Percentiles rank a stretch among this genome's conserved stretches.
Evolutionary conservation across 2,888 invertebrate genomes (phyloP).

Genomic region (Epinotia bilunana): DNA sequence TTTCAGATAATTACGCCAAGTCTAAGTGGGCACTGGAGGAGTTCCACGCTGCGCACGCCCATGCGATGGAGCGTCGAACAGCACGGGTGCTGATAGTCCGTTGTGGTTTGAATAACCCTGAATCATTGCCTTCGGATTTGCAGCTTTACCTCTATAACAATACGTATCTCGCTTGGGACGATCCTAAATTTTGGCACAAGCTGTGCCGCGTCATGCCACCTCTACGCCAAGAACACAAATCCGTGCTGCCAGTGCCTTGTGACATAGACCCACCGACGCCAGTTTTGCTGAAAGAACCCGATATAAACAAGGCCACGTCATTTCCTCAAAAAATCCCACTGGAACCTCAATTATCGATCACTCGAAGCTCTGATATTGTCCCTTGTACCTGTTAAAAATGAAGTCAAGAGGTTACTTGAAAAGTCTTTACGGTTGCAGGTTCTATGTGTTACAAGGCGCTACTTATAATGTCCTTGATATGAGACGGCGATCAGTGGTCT

Average conservation of each 20-base stretch:
- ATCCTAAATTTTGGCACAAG: conserved; percentile 34
- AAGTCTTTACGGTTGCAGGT: not conserved
- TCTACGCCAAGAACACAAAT: conserved; percentile 4
- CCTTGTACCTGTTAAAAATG: not conserved
- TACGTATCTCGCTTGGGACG: conserved; percentile 32
- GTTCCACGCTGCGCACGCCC: conserved; percentile 82
- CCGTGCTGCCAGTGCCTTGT: not conserved
- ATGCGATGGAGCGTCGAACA: conserved; percentile 81
- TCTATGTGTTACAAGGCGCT: not conserved
- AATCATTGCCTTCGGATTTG: conserved; percentile 26
- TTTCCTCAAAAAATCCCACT: not conserved
- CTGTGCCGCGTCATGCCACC: conserved; percentile 35
- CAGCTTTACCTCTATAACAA: conserved; percentile 27
- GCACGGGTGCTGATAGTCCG: conserved; percentile 28
- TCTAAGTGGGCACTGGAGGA: conserved; percentile 86
- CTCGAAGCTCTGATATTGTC: not conserved
- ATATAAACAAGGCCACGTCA: not conserved
- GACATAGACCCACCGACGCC: conserved; percentile 9
- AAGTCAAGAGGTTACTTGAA: not conserved
- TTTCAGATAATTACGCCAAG: conserved; percentile 36
- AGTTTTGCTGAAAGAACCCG: not conserved
- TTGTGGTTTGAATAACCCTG: conserved; percentile 24
- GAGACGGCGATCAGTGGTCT: not conserved
- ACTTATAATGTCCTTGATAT: not conserved
- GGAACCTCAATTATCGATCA: not conserved